A percentile compares a stretch with the other conserved stretches of the same genome.
Conservation (phyloP, 2,113 vertebrate species). For the Montifringilla adamsi region DNA sequence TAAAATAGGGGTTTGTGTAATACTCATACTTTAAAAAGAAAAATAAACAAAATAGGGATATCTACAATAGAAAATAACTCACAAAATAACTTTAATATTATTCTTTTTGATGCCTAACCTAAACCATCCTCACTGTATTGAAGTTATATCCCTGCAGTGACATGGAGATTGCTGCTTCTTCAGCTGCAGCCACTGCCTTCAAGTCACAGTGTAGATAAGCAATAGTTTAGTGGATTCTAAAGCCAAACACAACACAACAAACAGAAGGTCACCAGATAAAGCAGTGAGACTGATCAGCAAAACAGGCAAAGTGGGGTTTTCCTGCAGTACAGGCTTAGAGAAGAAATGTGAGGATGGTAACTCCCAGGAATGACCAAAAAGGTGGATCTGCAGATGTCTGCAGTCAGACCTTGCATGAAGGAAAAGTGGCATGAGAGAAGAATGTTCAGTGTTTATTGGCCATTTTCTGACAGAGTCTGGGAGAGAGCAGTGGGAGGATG, state of each 20-base stretch:
- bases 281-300: not conserved
- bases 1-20: not conserved
- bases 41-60: not conserved
- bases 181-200: not conserved
- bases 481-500: not conserved
- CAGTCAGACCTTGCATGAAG: not conserved
- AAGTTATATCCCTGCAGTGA: not conserved
- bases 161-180: not conserved
- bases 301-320: not conserved
- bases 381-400: not conserved
- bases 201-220: not conserved
- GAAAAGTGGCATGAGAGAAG: not conserved
- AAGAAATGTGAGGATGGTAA: not conserved
- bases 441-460: not conserved
- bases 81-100: not conserved
- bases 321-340: not conserved
- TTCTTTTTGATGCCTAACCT: not conserved
- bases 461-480: not conserved
- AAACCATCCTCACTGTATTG: fast-evolving
- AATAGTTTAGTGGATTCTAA: not conserved
- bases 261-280: not conserved
- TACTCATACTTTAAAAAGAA: not conserved
- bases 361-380: not conserved
- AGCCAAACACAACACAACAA: not conserved
- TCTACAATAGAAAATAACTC: not conserved